Evolutionary conservation across 2,797 vertebrate species (phyloP), one percentile per base, ranked within the genome.

Genomic region (Mormyrus proboscirostris): DNA sequence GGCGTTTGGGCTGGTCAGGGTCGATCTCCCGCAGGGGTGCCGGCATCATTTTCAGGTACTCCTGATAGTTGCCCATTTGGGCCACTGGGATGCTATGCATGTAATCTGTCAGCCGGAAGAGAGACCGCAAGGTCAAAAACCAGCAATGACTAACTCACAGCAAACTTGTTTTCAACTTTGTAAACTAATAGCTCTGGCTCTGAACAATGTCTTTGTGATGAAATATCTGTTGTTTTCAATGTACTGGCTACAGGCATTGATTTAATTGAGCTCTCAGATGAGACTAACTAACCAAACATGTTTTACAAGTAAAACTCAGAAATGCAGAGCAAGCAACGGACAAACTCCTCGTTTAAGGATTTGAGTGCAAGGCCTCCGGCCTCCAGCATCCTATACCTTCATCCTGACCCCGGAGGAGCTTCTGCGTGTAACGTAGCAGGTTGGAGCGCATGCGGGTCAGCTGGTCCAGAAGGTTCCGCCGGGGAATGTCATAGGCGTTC

Each of bases 51-150:
- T 99, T 99, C 10, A 99, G 95, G 91, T 97, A 99, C 90, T 99
- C 98, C 93, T 99, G 98, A 92, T 99, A 99, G 94, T 99, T 99
- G 90, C 99, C 98, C 99, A 99, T 99, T 93, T 99, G 98, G 92
- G 97, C 97, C 91, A 99, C 97, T 16, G 98, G 98, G 90, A 99
- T 97, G 84, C 98, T 99, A 92, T 99, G 99, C 93, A 99, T 95
- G 90, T 96, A 98, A 92, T 99, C 99, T 99, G 91, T 79, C 92
- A 93, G 89, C 29, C 59, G 8, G 33, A 4, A 73, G 59, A 86
- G 41, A 50, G 19, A 62, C 88, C 38, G 12, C 25, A 14, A 84
- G 19, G 38, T 89, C 44, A 89, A 49, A 49, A 44, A 51, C 44
- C 62, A 57, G 33, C 33, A 38, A 86, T 4, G 29, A 33, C 86